Conservation (phyloP, 2,888 invertebrate species). For the Desoria tigrina region DNA sequence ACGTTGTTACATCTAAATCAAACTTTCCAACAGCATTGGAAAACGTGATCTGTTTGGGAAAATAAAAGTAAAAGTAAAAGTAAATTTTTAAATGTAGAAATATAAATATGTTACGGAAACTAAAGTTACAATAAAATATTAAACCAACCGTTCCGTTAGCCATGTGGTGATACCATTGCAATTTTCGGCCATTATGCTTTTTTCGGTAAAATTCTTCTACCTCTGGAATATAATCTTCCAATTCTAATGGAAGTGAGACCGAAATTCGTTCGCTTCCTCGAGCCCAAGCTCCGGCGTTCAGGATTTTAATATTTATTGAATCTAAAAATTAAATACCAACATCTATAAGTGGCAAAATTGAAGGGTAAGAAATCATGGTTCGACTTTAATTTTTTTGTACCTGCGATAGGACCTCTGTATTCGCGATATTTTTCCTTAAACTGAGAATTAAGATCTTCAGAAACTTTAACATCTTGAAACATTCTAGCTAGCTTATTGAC, state of each 20-base stretch:
- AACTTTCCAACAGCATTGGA: constrained; percentile 87
- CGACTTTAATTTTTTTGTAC: constrained; percentile 46
- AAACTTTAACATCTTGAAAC: constrained; percentile 97
- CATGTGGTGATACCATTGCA: constrained; percentile 99
- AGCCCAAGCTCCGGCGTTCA: constrained; percentile 98
- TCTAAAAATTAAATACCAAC: constrained; percentile 60
- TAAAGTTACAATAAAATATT: constrained; percentile 3
- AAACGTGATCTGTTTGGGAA: constrained; percentile 74
- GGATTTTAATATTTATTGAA: constrained; percentile 95
- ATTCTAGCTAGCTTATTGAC: constrained; percentile 97
- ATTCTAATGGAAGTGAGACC: constrained; percentile 92
- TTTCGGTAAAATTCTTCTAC: constrained; percentile 98
- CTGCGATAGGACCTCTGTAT: constrained; percentile 66
- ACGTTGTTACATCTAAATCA: constrained; percentile 97
- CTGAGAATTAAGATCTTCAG: constrained; percentile 92
- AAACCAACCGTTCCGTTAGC: constrained; percentile 89
- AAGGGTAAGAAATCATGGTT: background rate
- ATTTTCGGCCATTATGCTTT: constrained; percentile 94
- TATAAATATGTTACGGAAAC: background rate
- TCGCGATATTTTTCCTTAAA: constrained; percentile 76
- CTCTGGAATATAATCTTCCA: constrained; percentile 98
- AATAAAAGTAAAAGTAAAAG: constrained; percentile 23
- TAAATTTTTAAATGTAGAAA: constrained; percentile 5
- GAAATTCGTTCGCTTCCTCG: constrained; percentile 90
- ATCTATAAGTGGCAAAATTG: background rate